These are phyloP conservation scores for Maccullochella peelii DNA, from an alignment of 2,113 vertebrate species.

Conservation along the genomic window DNA sequence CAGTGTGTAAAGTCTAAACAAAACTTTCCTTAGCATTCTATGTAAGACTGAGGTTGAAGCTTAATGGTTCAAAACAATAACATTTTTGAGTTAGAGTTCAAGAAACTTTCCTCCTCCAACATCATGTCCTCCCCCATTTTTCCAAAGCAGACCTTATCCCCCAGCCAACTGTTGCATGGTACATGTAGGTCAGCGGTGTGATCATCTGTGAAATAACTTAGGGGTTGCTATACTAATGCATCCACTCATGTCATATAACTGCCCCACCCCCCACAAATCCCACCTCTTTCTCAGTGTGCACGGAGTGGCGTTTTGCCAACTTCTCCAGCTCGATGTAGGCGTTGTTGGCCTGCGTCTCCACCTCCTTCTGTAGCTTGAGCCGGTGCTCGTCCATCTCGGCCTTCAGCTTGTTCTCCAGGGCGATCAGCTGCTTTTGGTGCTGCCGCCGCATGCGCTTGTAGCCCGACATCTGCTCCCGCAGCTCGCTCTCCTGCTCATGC, in stretches of 20 bases:
- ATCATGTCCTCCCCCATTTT: not conserved
- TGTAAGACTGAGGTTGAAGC: not conserved
- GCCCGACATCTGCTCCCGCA: constrained; percentile 99
- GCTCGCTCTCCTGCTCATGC: constrained; percentile 99
- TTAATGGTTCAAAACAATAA: constrained; percentile 2
- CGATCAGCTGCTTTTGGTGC: constrained; percentile 99
- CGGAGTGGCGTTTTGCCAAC: constrained; percentile 96
- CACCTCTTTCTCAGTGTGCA: constrained; percentile 98
- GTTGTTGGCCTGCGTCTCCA: constrained; percentile 99
- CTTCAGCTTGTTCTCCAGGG: constrained; percentile 99
- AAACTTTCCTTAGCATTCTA: not conserved
- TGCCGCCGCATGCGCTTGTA: constrained; percentile 99
- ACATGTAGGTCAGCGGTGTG: not conserved
- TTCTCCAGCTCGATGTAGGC: constrained; percentile 99
- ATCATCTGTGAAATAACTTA: constrained; percentile 45
- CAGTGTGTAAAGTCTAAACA: constrained; percentile 18
- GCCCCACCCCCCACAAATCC: constrained; percentile 29
- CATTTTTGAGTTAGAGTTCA: not conserved
- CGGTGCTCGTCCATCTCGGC: constrained; percentile 99
- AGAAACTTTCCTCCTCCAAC: not conserved
- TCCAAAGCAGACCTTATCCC: constrained; percentile 20
- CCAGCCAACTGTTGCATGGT: constrained; percentile 6
- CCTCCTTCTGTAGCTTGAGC: constrained; percentile 99
- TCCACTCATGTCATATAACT: constrained; percentile 11
- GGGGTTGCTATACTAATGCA: constrained; percentile 9